Evolutionary conservation across 2,113 vertebrate species (phyloP).

Genomic region (Pampusana beccarii): DNA sequence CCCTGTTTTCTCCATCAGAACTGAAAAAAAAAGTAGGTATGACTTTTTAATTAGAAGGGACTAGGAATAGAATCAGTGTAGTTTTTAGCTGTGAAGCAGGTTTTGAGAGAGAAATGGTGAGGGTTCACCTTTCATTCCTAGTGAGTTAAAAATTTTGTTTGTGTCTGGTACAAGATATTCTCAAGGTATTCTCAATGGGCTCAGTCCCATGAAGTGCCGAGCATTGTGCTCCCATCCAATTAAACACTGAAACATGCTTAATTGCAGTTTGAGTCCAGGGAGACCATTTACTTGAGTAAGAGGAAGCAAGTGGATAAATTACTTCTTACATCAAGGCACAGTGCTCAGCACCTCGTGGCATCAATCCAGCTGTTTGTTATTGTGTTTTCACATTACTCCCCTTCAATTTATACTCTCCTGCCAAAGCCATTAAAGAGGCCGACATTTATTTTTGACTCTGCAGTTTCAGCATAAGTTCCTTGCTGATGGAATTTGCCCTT

Average conservation of each 20-base stretch:
- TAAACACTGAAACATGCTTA: slow-evolving; percentile 9
- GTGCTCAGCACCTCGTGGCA: slow-evolving; percentile 20
- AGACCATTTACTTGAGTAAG: slow-evolving; percentile 45
- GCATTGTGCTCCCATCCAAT: slow-evolving; percentile 12
- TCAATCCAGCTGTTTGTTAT: slow-evolving; percentile 9
- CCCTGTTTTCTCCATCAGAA: neutral
- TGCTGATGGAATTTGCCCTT: neutral
- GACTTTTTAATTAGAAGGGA: neutral
- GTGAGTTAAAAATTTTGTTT: neutral
- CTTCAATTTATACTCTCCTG: slow-evolving; percentile 15
- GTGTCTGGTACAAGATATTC: neutral
- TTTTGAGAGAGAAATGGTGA: neutral
- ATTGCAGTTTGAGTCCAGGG: slow-evolving; percentile 25
- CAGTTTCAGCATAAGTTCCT: slow-evolving; percentile 23
- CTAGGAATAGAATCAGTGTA: neutral
- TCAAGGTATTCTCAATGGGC: neutral
- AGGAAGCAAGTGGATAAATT: slow-evolving; percentile 44
- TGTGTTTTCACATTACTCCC: slow-evolving; percentile 34
- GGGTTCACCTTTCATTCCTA: neutral
- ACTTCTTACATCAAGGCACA: slow-evolving; percentile 4
- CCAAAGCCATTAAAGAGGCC: neutral
- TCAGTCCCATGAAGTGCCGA: neutral
- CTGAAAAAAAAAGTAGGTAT: neutral
- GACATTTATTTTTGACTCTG: slow-evolving; percentile 27
- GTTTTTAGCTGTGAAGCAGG: neutral